phyloP scores from a whole-genome alignment of 1,140 invertebrate species.

The Solenopsis invicta region DNA sequence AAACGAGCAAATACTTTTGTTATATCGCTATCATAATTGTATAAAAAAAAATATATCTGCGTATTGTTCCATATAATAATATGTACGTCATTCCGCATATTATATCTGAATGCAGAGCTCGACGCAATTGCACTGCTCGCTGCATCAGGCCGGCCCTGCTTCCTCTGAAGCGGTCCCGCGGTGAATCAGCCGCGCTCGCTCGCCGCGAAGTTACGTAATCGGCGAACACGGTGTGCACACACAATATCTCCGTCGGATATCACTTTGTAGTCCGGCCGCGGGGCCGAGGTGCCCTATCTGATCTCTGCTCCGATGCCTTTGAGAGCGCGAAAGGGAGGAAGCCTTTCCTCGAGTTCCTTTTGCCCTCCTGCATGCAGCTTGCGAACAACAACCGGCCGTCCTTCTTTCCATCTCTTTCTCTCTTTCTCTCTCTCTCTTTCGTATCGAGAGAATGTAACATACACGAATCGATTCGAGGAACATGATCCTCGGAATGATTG shows the following conservation, averaged over 20 bases:
- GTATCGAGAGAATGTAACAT: slow-evolving; percentile 14
- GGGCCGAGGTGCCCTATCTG: slow-evolving; percentile 78
- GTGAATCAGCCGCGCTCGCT: slow-evolving; percentile 72
- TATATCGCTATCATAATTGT: neutral
- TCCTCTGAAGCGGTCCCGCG: slow-evolving; percentile 41
- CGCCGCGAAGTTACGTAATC: slow-evolving; percentile 80
- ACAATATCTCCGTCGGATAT: slow-evolving; percentile 82
- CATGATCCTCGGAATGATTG: slow-evolving; percentile 60
- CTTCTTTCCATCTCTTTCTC: neutral
- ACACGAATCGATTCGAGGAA: slow-evolving; percentile 62
- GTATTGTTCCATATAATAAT: neutral
- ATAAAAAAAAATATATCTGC: too few relatives aligned
- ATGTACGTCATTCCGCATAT: neutral
- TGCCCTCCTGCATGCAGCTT: slow-evolving; percentile 39
- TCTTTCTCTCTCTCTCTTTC: neutral
- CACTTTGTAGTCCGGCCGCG: slow-evolving; percentile 83
- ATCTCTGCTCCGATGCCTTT: slow-evolving; percentile 79
- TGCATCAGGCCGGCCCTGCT: slow-evolving; percentile 49
- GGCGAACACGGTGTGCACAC: slow-evolving; percentile 73
- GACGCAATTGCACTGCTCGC: slow-evolving; percentile 5
- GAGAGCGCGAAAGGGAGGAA: slow-evolving; percentile 74
- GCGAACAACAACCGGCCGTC: neutral
- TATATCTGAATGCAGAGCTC: slow-evolving; percentile 17
- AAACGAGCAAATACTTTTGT: too few relatives aligned
- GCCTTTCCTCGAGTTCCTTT: slow-evolving; percentile 65